phyloP scores from a whole-genome alignment of 2,888 invertebrate species.

The Acleris cristana region DNA sequence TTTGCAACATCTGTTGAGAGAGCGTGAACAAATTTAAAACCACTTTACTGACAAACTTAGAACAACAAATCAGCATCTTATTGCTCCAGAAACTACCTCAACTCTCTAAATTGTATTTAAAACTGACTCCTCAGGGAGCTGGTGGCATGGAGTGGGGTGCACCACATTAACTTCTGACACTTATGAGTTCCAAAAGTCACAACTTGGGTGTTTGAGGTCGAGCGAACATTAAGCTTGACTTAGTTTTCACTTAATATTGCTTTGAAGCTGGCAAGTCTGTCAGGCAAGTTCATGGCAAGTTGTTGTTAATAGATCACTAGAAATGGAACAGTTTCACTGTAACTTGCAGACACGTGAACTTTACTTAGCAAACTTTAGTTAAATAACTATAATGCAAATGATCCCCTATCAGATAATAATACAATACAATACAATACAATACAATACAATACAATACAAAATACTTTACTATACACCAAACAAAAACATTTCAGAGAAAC shows the following conservation, averaged over 20 bases:
- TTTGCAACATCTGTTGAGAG: no score
- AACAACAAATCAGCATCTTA: constrained; percentile 26
- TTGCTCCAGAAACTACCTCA: constrained; percentile 9
- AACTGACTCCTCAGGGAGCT: constrained; percentile 9
- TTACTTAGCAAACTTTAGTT: neutral
- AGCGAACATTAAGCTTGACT: constrained; percentile 41
- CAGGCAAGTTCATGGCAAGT: constrained; percentile 16
- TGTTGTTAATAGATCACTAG: constrained; percentile 18
- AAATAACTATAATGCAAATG: no score
- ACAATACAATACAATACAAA: no score
- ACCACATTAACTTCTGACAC: constrained; percentile 56
- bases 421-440: no score
- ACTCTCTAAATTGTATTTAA: constrained; percentile 11
- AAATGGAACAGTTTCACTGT: neutral
- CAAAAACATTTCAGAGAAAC: no score
- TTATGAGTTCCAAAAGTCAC: constrained; percentile 53
- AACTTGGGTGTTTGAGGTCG: constrained; percentile 47
- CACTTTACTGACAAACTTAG: constrained; percentile 13
- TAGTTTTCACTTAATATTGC: constrained; percentile 41
- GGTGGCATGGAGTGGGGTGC: constrained; percentile 40
- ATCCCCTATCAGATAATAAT: neutral
- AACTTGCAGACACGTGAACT: neutral
- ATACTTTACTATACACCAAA: no score
- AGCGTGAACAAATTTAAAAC: constrained; percentile 5
- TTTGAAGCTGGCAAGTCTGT: constrained; percentile 28